These are phyloP conservation scores for Synanthedon tipuliformis DNA, from an alignment of 2,888 invertebrate genomes.

Conservation along the genomic window DNA sequence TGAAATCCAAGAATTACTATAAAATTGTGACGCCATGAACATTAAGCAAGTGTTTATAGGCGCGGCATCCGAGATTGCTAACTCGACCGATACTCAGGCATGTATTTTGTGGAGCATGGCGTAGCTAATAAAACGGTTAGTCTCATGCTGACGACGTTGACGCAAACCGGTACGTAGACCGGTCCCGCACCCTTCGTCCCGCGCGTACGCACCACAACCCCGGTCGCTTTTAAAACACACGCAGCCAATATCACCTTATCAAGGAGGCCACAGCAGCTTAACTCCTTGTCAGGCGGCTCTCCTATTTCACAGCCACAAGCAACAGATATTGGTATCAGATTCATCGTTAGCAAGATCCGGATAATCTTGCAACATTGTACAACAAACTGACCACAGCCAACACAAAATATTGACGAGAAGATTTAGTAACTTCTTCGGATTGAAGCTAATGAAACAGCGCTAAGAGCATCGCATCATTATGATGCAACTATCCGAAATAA, in stretches of 20 bases:
- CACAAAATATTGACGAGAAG: slow-evolving; percentile 12
- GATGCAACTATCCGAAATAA: slow-evolving; percentile 37
- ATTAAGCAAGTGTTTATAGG: slow-evolving; percentile 15
- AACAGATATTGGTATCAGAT: slow-evolving; percentile 40
- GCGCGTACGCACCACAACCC: slow-evolving; percentile 25
- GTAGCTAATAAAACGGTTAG: slow-evolving; percentile 67
- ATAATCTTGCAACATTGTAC: slow-evolving; percentile 47
- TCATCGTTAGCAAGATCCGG: slow-evolving; percentile 34
- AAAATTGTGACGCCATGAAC: slow-evolving; percentile 12
- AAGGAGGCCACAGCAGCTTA: slow-evolving; percentile 47
- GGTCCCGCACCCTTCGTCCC: slow-evolving; percentile 29
- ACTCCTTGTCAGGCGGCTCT: slow-evolving; percentile 50
- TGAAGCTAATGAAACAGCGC: slow-evolving; percentile 2
- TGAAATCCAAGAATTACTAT: no score
- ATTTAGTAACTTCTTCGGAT: background rate
- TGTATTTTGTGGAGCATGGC: slow-evolving; percentile 61
- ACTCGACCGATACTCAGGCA: slow-evolving; percentile 24
- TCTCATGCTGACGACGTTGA: slow-evolving; percentile 46
- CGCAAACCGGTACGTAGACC: slow-evolving; percentile 63
- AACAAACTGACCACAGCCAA: slow-evolving; percentile 50
- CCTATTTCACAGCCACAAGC: slow-evolving; percentile 46
- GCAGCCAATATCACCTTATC: slow-evolving; percentile 59
- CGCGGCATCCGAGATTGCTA: slow-evolving; percentile 26
- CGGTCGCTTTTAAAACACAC: slow-evolving; percentile 56
- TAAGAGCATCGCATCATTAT: slow-evolving; percentile 14